These are phyloP conservation scores for Sesamia inferens DNA, from an alignment of 2,888 invertebrate genomes.

Conservation along the genomic window DNA sequence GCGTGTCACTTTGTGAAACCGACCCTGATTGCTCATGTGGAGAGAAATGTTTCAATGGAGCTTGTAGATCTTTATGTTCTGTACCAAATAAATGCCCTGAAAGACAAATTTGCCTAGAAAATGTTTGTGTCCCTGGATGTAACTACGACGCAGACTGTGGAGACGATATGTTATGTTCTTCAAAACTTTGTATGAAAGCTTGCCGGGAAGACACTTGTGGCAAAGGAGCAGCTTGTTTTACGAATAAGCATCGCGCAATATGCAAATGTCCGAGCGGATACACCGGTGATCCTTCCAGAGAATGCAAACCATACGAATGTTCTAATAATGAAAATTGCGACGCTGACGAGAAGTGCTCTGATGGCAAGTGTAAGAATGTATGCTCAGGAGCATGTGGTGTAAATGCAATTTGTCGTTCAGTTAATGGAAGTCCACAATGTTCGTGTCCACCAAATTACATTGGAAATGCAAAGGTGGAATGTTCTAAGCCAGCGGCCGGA, in stretches of 20 bases:
- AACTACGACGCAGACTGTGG: slow-evolving; percentile 94
- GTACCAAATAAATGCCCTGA: slow-evolving; percentile 92
- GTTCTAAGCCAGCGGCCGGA: slow-evolving; percentile 92
- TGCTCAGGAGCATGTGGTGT: slow-evolving; percentile 95
- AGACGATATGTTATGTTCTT: slow-evolving; percentile 93
- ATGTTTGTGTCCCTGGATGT: slow-evolving; percentile 95
- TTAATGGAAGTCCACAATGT: slow-evolving; percentile 94
- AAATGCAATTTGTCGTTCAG: slow-evolving; percentile 95
- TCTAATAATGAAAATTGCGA: slow-evolving; percentile 94
- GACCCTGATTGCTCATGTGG: slow-evolving; percentile 94
- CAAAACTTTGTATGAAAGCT: slow-evolving; percentile 92
- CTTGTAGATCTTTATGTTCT: slow-evolving; percentile 93
- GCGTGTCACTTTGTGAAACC: slow-evolving; percentile 92
- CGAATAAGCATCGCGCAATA: slow-evolving; percentile 94
- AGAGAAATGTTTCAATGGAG: slow-evolving; percentile 93
- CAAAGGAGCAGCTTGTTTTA: slow-evolving; percentile 94
- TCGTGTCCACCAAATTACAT: slow-evolving; percentile 94
- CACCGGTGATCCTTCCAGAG: slow-evolving; percentile 94
- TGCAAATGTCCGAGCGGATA: slow-evolving; percentile 97
- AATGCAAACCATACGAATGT: slow-evolving; percentile 95
- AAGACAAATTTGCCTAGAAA: slow-evolving; percentile 94
- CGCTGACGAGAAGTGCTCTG: slow-evolving; percentile 93
- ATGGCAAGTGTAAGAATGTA: slow-evolving; percentile 94
- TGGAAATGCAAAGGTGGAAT: slow-evolving; percentile 95
- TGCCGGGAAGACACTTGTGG: slow-evolving; percentile 94